phyloP scores from a whole-genome alignment of 2,113 vertebrate genomes.

The Aplodontia rufa region DNA sequence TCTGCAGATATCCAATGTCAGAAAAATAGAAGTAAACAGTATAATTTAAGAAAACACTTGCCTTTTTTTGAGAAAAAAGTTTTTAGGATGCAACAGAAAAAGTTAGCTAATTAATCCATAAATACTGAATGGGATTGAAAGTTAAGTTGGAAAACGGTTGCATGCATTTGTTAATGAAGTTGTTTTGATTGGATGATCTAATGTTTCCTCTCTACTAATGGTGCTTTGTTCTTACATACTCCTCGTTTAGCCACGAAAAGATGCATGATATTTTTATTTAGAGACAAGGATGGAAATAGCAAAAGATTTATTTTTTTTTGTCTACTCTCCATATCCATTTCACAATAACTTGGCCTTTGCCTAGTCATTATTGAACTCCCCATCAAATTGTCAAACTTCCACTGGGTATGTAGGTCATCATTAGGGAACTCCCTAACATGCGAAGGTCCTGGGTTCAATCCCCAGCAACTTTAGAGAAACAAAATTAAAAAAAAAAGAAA shows the following conservation, averaged over 20 bases:
- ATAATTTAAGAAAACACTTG: conserved; percentile 28
- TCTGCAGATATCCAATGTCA: conserved; percentile 58
- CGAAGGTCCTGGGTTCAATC: neutral
- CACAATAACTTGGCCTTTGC: conserved; percentile 67
- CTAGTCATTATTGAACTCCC: conserved; percentile 56
- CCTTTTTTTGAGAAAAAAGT: neutral
- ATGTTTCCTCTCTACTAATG: conserved; percentile 23
- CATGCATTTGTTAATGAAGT: conserved; percentile 39
- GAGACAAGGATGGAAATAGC: conserved; percentile 55
- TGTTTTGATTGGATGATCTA: neutral
- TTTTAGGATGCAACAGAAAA: conserved; percentile 1
- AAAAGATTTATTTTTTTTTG: conserved; percentile 77
- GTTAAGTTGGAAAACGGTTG: conserved; percentile 5
- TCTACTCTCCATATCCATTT: conserved; percentile 71
- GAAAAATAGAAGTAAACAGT: conserved; percentile 43
- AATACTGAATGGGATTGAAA: conserved; percentile 44
- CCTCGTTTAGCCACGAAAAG: conserved; percentile 46
- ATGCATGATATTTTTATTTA: conserved; percentile 46
- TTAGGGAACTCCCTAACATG: too few species aligned
- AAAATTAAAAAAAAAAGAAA: neutral
- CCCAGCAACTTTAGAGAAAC: neutral
- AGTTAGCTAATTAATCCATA: conserved; percentile 22
- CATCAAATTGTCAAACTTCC: conserved; percentile 60
- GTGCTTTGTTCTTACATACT: conserved; percentile 30
- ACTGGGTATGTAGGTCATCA: neutral